Percentiles rank a stretch among this genome's conserved stretches.
phyloP scores from a whole-genome alignment of 2,113 vertebrate species.

The Odocoileus hemionus region DNA sequence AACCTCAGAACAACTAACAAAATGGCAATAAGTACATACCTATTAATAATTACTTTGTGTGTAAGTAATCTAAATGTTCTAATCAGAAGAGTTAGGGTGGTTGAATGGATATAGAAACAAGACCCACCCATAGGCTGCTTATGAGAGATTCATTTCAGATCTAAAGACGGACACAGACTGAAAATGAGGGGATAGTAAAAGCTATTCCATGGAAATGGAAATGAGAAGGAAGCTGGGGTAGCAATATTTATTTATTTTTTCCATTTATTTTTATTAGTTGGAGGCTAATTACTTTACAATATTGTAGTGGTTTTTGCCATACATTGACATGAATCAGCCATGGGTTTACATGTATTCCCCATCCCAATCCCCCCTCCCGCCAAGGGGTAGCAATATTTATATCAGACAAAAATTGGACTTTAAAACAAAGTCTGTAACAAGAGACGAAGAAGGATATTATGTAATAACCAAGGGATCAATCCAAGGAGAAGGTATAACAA shows the following conservation, averaged over 20 bases:
- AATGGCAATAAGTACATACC: neutral
- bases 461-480: neutral
- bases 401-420: neutral
- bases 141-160: neutral
- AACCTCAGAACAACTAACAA: neutral
- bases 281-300: too few species aligned
- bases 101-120: neutral
- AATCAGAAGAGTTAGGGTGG: neutral
- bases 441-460: neutral
- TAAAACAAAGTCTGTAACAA: neutral
- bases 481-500: neutral
- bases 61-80: neutral
- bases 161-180: neutral
- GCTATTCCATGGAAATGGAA: neutral
- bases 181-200: neutral
- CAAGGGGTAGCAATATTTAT: neutral
- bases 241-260: neutral
- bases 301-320: too few species aligned
- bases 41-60: neutral
- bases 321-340: too few species aligned
- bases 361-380: too few species aligned
- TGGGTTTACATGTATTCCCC: too few species aligned
- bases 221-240: neutral
- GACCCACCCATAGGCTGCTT: neutral
- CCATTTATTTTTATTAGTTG: too few species aligned